A percentile compares a stretch with the other conserved stretches of the same genome.
phyloP scores from a whole-genome alignment of 2,888 invertebrate genomes.

The Hecatera dysodea region DNA sequence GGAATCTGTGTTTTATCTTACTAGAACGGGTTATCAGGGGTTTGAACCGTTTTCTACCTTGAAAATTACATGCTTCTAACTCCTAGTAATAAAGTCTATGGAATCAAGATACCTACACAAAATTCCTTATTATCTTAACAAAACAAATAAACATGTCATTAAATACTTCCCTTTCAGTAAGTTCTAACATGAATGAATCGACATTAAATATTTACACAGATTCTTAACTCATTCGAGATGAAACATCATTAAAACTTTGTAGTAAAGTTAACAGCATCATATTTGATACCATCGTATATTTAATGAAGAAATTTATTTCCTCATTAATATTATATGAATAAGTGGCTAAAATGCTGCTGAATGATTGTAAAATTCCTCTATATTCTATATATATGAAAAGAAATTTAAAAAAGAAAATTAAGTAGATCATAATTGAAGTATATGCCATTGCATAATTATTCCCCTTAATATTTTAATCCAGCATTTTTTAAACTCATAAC shows the following conservation, averaged over 20 bases:
- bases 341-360: constrained; percentile 58
- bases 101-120: neutral
- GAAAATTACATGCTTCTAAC: neutral
- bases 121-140: constrained; percentile 3
- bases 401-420: neutral
- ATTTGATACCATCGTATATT: constrained; percentile 73
- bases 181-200: constrained; percentile 37
- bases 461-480: neutral
- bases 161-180: constrained; percentile 35
- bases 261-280: constrained; percentile 73
- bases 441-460: neutral
- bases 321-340: constrained; percentile 55
- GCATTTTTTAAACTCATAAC: constrained; percentile 5
- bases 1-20: neutral
- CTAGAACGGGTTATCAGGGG: neutral
- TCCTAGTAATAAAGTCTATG: neutral
- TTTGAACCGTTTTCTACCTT: too few relatives aligned
- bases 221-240: constrained; percentile 60
- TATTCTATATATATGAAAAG: neutral
- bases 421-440: neutral
- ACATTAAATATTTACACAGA: constrained; percentile 62
- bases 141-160: constrained; percentile 38
- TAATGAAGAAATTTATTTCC: constrained; percentile 65
- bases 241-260: constrained; percentile 82
- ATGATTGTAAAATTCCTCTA: neutral